Percentiles rank a stretch among this genome's conserved stretches.
Evolutionary conservation across 1,140 invertebrate genomes (phyloP).

Genomic region (Octopus sinensis): DNA sequence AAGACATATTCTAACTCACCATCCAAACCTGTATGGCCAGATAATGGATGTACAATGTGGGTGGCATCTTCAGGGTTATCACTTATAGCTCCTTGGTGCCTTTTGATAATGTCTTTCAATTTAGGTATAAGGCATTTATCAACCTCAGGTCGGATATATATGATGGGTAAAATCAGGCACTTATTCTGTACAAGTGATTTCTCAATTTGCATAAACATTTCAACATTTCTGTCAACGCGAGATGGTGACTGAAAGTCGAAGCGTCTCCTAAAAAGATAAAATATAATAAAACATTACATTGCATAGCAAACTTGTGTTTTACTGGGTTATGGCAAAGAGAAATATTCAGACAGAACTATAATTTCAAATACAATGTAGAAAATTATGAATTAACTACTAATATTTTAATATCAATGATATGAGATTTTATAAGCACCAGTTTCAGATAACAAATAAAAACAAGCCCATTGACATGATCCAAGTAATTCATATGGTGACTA

Average conservation of each 20-base stretch:
- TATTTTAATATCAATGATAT: too few species aligned
- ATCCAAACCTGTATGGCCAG: slow-evolving; percentile 67
- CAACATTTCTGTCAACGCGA: slow-evolving; percentile 85
- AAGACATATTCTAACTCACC: slow-evolving; percentile 23
- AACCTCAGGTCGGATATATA: slow-evolving; percentile 68
- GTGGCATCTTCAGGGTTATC: slow-evolving; percentile 86
- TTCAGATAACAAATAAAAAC: too few species aligned
- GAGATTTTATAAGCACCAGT: too few species aligned
- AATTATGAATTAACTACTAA: too few species aligned
- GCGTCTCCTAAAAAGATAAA: slow-evolving; percentile 46
- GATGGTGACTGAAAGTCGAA: slow-evolving; percentile 75
- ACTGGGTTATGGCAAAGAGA: too few species aligned
- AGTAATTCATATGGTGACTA: too few species aligned
- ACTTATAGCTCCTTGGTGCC: slow-evolving; percentile 76
- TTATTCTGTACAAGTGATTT: slow-evolving; percentile 79
- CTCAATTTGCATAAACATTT: slow-evolving; percentile 91
- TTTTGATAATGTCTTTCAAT: slow-evolving; percentile 83
- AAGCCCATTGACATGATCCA: too few species aligned
- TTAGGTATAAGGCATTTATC: slow-evolving; percentile 76
- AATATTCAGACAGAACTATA: too few species aligned
- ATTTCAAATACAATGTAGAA: too few species aligned
- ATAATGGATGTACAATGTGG: slow-evolving; percentile 76
- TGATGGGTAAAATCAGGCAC: slow-evolving; percentile 72
- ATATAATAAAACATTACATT: too few species aligned
- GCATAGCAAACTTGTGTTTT: too few species aligned